Evolutionary conservation across 1,140 invertebrate species (phyloP).

Genomic region (Bombus pyrosoma): DNA sequence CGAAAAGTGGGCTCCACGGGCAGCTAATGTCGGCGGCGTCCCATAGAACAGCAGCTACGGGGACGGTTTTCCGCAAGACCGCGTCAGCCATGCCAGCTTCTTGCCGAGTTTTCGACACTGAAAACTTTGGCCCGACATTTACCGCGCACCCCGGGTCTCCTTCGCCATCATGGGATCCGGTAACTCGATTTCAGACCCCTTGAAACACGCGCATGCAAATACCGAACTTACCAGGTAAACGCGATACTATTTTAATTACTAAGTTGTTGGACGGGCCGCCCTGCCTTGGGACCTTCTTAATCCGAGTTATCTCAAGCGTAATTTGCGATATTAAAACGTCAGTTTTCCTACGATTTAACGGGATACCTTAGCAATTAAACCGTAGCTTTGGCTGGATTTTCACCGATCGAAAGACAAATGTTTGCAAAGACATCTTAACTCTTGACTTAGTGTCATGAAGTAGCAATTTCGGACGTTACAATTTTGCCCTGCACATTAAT

Average conservation of each 20-base stretch:
- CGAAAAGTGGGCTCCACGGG: constrained; percentile 48
- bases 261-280: background rate
- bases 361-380: too few relatives aligned
- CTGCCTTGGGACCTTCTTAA: background rate
- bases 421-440: too few relatives aligned
- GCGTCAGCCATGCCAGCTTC: constrained; percentile 5
- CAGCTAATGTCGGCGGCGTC: background rate
- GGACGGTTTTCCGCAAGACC: background rate
- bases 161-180: background rate
- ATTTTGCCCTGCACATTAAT: too few relatives aligned
- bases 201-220: constrained; percentile 22
- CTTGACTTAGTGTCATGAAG: too few relatives aligned
- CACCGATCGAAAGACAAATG: too few relatives aligned
- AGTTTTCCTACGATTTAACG: too few relatives aligned
- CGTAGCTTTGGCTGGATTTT: too few relatives aligned
- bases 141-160: constrained; percentile 3
- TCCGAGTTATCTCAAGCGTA: constrained; percentile 2
- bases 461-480: too few relatives aligned
- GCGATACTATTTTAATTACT: constrained; percentile 39
- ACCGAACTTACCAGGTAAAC: constrained; percentile 28
- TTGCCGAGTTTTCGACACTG: constrained; percentile 25
- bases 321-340: constrained; percentile 27
- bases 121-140: constrained; percentile 35
- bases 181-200: constrained; percentile 39
- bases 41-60: background rate